phyloP scores from a whole-genome alignment of 2,888 invertebrate species.

The Idaea aversata region DNA sequence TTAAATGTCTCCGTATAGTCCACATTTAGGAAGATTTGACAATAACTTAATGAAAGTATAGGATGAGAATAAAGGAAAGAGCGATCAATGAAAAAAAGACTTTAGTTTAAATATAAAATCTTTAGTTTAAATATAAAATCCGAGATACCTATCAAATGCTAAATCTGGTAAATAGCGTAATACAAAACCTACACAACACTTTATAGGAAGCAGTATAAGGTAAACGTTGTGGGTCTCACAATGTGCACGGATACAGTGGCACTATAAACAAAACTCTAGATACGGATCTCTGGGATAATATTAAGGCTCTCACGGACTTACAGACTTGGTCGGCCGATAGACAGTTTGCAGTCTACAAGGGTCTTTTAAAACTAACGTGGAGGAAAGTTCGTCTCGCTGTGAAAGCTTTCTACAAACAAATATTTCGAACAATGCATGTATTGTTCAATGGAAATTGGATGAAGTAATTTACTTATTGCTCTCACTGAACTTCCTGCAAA shows the following conservation, averaged over 20 bases:
- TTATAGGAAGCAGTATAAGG: constrained; percentile 16
- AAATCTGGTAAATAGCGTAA: too few species aligned
- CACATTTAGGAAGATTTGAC: too few species aligned
- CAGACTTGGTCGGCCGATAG: constrained; percentile 33
- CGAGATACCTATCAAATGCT: too few species aligned
- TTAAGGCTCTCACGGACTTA: neutral
- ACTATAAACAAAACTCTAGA: constrained; percentile 40
- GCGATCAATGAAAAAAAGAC: too few species aligned
- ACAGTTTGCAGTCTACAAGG: constrained; percentile 59
- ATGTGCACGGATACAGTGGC: constrained; percentile 13
- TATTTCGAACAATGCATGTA: constrained; percentile 72
- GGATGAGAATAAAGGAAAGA: too few species aligned
- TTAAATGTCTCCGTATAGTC: too few species aligned
- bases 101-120: too few species aligned
- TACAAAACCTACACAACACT: constrained; percentile 10
- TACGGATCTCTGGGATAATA: neutral
- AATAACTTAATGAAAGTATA: too few species aligned
- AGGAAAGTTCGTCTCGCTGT: constrained; percentile 65
- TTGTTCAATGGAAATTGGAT: constrained; percentile 69
- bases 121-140: too few species aligned
- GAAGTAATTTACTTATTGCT: constrained; percentile 52
- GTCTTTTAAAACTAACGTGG: constrained; percentile 39
- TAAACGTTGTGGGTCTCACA: neutral
- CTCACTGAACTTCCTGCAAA: constrained; percentile 33
- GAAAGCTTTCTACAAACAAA: constrained; percentile 69